phyloP scores from a whole-genome alignment of 2,113 vertebrate genomes.

The Megatriorchis doriae region DNA sequence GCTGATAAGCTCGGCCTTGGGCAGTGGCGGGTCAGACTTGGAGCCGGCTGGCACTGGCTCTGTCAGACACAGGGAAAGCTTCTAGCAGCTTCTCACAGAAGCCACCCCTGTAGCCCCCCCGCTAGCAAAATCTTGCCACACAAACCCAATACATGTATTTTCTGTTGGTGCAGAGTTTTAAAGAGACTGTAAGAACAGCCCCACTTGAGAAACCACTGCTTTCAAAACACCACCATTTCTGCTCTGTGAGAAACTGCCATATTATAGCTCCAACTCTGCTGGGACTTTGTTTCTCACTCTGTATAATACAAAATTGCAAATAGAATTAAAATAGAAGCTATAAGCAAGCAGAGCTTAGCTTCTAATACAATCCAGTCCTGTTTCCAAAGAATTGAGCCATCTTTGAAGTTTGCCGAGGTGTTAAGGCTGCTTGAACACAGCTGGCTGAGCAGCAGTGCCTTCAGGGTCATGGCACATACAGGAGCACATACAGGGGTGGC shows the following conservation, averaged over 20 bases:
- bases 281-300: not conserved
- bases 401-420: not conserved
- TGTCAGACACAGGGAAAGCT: no score
- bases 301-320: not conserved
- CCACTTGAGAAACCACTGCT: not conserved
- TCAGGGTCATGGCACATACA: fast-evolving
- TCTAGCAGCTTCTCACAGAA: no score
- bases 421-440: not conserved
- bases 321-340: not conserved
- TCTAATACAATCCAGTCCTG: not conserved
- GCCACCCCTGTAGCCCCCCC: no score
- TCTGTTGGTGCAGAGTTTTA: not conserved
- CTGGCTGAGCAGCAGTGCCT: not conserved
- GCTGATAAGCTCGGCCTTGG: no score
- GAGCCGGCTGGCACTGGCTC: no score
- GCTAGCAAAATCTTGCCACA: no score
- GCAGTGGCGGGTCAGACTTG: no score
- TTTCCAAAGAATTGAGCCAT: not conserved
- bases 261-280: not conserved
- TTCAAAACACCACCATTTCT: not conserved
- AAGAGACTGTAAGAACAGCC: not conserved
- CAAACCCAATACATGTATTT: not conserved
- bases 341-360: not conserved
- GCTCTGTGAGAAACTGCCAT: not conserved
- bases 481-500: not conserved